Evolutionary conservation across 2,113 vertebrate genomes (phyloP).

Genomic region (Cygnus atratus): DNA sequence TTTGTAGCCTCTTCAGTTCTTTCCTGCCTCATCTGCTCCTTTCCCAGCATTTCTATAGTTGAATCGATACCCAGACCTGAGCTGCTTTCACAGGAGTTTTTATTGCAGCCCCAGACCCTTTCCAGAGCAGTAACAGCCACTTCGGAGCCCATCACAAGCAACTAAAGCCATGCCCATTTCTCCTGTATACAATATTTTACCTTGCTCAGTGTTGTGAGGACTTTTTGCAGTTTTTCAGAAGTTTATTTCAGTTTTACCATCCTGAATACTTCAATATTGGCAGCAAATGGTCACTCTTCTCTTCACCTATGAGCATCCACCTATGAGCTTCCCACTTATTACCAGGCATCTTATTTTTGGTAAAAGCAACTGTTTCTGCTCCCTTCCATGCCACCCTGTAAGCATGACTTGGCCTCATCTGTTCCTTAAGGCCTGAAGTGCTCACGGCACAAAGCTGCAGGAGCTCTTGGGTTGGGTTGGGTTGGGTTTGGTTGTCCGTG

Average conservation of each 20-base stretch:
- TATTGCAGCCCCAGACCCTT: neutral
- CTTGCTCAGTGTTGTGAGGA: neutral
- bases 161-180: neutral
- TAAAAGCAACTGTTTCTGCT: neutral
- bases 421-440: neutral
- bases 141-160: neutral
- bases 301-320: neutral
- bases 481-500: accelerated
- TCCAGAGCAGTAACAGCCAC: neutral
- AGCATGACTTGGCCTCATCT: neutral
- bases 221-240: neutral
- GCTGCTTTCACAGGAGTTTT: neutral
- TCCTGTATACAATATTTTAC: neutral
- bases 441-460: neutral
- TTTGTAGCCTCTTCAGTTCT: neutral
- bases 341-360: neutral
- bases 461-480: accelerated
- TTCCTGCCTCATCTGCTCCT: neutral
- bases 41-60: neutral
- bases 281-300: neutral
- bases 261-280: neutral
- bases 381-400: neutral
- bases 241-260: neutral
- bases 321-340: neutral
- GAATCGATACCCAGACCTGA: neutral